Conservation (phyloP, 2,888 invertebrate species). For the Eupithecia abbreviata region DNA sequence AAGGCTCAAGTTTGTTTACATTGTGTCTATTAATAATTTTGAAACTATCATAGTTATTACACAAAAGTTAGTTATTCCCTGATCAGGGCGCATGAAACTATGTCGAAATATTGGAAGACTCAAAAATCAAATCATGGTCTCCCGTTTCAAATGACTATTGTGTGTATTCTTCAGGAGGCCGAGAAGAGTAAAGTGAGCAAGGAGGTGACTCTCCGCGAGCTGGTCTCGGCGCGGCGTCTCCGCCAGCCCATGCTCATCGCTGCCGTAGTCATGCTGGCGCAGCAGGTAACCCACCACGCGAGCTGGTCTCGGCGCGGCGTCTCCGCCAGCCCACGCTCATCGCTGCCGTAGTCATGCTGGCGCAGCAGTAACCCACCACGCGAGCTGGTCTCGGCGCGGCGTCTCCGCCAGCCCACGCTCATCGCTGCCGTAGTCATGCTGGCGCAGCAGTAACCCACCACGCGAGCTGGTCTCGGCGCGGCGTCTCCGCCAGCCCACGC, state of each 20-base stretch:
- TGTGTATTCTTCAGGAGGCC: constrained; percentile 63
- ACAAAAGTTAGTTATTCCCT: too few species aligned
- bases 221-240: constrained; percentile 85
- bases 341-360: background rate
- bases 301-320: constrained; percentile 85
- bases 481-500: constrained; percentile 86
- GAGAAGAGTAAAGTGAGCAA: constrained; percentile 83
- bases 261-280: background rate
- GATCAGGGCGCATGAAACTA: too few species aligned
- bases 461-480: constrained; percentile 86
- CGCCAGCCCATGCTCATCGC: constrained; percentile 84
- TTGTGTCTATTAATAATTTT: background rate
- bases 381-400: constrained; percentile 86
- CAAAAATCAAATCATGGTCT: too few species aligned
- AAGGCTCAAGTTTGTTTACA: background rate
- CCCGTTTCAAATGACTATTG: too few species aligned
- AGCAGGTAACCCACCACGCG: constrained; percentile 58
- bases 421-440: background rate
- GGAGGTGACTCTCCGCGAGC: constrained; percentile 87
- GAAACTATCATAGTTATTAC: too few species aligned
- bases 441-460: constrained; percentile 5
- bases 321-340: constrained; percentile 86
- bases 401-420: constrained; percentile 86
- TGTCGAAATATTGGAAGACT: too few species aligned
- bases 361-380: constrained; percentile 41